phyloP scores from a whole-genome alignment of 2,113 vertebrate species.

The Paradoxurus hermaphroditus region DNA sequence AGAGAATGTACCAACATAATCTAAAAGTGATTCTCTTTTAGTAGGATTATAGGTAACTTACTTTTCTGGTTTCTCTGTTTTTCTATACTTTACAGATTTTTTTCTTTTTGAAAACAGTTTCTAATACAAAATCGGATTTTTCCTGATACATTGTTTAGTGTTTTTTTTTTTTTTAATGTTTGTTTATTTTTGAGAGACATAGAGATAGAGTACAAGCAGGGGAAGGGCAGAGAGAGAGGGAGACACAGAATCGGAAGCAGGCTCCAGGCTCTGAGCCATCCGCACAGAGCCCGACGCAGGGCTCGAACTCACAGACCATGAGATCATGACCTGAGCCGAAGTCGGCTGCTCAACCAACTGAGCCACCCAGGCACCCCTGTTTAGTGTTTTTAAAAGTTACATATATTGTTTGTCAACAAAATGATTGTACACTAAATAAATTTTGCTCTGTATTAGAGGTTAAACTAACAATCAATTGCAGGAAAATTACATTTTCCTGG shows the following conservation, averaged over 20 bases:
- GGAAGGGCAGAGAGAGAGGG: too few relatives aligned
- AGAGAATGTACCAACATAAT: background rate
- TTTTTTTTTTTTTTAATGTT: too few relatives aligned
- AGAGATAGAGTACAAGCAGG: too few relatives aligned
- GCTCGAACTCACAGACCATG: too few relatives aligned
- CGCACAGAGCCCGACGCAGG: too few relatives aligned
- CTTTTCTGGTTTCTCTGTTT: too few relatives aligned
- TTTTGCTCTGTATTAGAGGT: constrained; percentile 6
- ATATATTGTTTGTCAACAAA: background rate
- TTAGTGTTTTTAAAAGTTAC: background rate
- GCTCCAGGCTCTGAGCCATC: too few relatives aligned
- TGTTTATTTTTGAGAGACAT: too few relatives aligned
- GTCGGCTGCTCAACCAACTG: too few relatives aligned
- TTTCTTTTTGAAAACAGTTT: constrained; percentile 30
- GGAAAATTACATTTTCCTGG: background rate
- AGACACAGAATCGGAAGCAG: too few relatives aligned
- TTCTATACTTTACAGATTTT: background rate
- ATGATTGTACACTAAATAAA: background rate
- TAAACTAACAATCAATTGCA: background rate
- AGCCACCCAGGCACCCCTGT: too few relatives aligned
- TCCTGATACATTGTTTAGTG: background rate
- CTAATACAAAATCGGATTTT: background rate
- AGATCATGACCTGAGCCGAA: too few relatives aligned
- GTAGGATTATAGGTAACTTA: background rate
- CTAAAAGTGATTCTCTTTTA: background rate